Base-by-base conservation (phyloP, 92 coral and sea anemone species). In the Scolanthus callimorphus region DNA sequence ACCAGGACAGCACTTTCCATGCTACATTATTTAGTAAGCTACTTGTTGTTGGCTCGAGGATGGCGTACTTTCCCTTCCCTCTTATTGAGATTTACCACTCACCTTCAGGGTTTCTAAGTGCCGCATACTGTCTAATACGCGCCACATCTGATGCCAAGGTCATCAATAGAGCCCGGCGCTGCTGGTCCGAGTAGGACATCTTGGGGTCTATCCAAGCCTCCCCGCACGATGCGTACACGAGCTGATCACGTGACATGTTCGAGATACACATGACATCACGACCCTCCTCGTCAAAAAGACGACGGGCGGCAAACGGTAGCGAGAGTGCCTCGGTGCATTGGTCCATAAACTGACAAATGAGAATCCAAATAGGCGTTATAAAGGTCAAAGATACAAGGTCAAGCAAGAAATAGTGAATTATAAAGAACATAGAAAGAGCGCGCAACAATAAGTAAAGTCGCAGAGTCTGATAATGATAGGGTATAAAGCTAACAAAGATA, bases 141-240 rank as follows among this genome's bases (percentile, higher is more conserved):
- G 86, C 87, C 52, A 91, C 76, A 57, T 91, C 97, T 25, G 91
- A 74, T 1, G 97, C 96, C 3, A 91, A 81, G 64, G 87, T 91
- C 4, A 82, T 90, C 25, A 91, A 76, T 9, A 91, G 82, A 4
- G 88, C 77, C 46, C 92, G 67, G 29, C 96, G 74, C 63, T 91
- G 96, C 17, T 91, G 97, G 47, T 88, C 97, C 8, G 97, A 88
- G 60, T 91, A 67, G 11, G 97, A 83, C 46, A 82, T 63, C 56
- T 91, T 80, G 27, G 85, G 90, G 65, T 91, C 89, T 46, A 74
- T 79, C 97, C 97, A 91, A 12, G 91, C 74, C 71, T 91, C 96
- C 0, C 96, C 97, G 25, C 96, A 88, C 23, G 97, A 83, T 13
- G 75, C 97, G 49, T 66, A 88, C 39, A 91, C 97, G 28, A 75